Conservation (phyloP, 2,888 invertebrate genomes). For the Parnassius mnemosyne region DNA sequence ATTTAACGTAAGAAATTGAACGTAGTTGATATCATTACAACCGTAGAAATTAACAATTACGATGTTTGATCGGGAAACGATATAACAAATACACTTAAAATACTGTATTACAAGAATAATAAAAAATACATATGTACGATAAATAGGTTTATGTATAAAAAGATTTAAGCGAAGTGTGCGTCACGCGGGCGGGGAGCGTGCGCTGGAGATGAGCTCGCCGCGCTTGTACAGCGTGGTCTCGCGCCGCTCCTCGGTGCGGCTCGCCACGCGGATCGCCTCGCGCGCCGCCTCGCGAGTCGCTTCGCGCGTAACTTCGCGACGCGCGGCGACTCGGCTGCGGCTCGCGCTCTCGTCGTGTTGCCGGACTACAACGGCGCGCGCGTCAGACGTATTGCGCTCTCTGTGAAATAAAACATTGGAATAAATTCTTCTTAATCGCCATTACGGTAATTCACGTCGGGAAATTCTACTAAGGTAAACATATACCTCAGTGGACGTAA, state of each 20-base stretch:
- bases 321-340: conserved; percentile 40
- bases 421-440: too few species aligned
- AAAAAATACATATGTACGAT: conserved; percentile 41
- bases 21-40: background rate
- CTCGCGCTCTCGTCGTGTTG: conserved; percentile 73
- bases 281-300: conserved; percentile 57
- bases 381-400: conserved; percentile 74
- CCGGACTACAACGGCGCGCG: conserved; percentile 61
- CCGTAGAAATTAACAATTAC: background rate
- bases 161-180: conserved; percentile 45
- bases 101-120: conserved; percentile 21
- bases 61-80: background rate
- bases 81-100: conserved; percentile 19
- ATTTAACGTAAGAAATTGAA: background rate
- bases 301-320: conserved; percentile 40
- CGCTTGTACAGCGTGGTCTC: conserved; percentile 86
- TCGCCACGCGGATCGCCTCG: conserved; percentile 56
- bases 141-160: conserved; percentile 77
- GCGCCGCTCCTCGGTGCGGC: conserved; percentile 38
- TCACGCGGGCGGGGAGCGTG: conserved; percentile 75
- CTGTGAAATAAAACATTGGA: conserved; percentile 44
- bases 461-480: too few species aligned
- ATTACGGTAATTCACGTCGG: too few species aligned
- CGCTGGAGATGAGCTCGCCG: conserved; percentile 90
- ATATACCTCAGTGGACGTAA: too few species aligned